Conservation (phyloP, 2,113 vertebrate genomes). For the Sialia sialis region DNA sequence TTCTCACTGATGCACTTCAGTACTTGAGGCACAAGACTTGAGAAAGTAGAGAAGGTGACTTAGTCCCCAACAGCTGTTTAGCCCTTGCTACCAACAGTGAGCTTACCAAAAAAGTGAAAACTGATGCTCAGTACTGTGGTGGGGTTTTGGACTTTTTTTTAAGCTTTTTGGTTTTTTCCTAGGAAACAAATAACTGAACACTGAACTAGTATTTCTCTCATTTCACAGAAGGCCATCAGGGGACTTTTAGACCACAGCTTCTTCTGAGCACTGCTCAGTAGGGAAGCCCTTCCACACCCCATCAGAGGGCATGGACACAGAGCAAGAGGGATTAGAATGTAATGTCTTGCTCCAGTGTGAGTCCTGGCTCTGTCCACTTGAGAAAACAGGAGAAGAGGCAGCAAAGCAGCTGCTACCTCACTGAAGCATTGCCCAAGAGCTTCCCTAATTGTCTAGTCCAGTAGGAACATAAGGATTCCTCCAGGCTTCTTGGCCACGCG, state of each 20-base stretch:
- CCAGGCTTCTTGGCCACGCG: neutral
- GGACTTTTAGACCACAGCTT: neutral
- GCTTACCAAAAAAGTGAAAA: neutral
- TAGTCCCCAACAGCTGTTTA: neutral
- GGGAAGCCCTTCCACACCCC: neutral
- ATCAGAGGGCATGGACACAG: neutral
- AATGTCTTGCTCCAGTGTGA: fast-evolving
- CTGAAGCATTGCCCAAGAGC: neutral
- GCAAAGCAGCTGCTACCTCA: neutral
- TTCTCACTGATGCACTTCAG: neutral
- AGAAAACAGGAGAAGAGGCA: neutral
- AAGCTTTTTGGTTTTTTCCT: neutral
- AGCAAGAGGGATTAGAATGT: neutral
- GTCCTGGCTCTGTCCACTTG: neutral
- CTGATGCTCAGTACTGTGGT: neutral
- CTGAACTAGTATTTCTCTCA: neutral
- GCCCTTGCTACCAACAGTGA: neutral
- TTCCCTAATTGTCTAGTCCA: neutral
- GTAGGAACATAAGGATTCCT: neutral
- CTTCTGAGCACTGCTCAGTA: neutral
- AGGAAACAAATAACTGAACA: neutral
- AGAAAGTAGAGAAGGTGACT: neutral
- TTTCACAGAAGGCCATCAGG: neutral
- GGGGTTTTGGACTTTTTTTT: neutral
- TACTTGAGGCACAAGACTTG: neutral